Base-by-base conservation (phyloP, 2,888 invertebrate genomes). In the Limnephilus auricula region DNA sequence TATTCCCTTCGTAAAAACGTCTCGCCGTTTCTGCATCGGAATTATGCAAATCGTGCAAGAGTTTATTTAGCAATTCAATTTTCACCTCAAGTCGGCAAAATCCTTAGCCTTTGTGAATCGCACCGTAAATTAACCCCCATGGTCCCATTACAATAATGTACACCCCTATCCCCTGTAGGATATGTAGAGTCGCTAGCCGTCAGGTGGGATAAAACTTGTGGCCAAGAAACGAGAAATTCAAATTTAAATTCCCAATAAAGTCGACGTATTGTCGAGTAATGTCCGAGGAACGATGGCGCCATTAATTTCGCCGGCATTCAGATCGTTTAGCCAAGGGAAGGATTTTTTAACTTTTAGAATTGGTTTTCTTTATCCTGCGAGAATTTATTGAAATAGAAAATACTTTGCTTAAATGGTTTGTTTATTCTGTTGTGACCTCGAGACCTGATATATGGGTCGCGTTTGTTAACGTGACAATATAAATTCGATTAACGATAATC, bases 201-300 rank as follows among this genome's bases (percentile, higher is more conserved):
- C 90, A 91, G 84, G 30, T 89, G 45, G 12, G 82, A 84, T 79
- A 18, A 78, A 37, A 30, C 88, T 89, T 79, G 37, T 79, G 34
- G 65, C 45, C 32, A 40, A 84, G 83, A 91, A 91, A 37, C 79
- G 65, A 90, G 83, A 91, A 91, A 83, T 91, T 88, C 84, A 37
- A 91, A 89, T 91, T 89, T 89, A 91, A 91, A 83, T 89, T 89
- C 79, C 34, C 89, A 83, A 89, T 89, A 91, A 89, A 89, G 89
- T 15, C 90, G n/a, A 34, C 45, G 82, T 34, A 37, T 40, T 31
- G 82, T 79, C 30, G 85, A 79, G 85, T 37, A 85, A 37, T 37
- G 79, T 79, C 85, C 84, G 78, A 84, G 37, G 78, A 50, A 25
- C 65, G 65, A 32, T 18, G 65, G 90, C 34, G 45, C 50, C 65